These are phyloP conservation scores for Colinus virginianus DNA, from an alignment of 2,113 vertebrate genomes.

Conservation along the genomic window DNA sequence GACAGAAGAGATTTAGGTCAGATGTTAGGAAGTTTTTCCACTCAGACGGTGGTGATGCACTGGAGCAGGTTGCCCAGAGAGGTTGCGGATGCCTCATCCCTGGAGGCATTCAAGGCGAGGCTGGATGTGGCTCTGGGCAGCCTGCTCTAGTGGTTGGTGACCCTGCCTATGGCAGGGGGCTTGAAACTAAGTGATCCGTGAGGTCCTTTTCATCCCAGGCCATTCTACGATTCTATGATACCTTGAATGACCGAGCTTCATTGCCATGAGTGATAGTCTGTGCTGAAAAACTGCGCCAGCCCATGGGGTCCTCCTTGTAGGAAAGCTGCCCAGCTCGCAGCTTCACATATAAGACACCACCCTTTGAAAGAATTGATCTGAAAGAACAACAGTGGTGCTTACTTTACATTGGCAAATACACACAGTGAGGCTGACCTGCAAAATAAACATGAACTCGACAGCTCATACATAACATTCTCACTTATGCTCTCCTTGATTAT, in stretches of 20 bases:
- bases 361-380: slow-evolving; percentile 93
- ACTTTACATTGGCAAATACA: accelerated
- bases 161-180: no score
- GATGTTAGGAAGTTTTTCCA: no score
- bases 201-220: no score
- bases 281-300: slow-evolving; percentile 94
- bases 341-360: slow-evolving; percentile 94
- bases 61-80: no score
- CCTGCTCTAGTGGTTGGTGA: no score
- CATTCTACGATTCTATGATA: slow-evolving; percentile 12
- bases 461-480: accelerated
- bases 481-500: neutral
- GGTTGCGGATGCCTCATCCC: no score
- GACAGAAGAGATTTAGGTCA: no score
- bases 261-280: slow-evolving; percentile 87
- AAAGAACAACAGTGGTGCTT: neutral
- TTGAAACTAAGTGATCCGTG: no score
- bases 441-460: neutral
- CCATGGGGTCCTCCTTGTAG: slow-evolving; percentile 96
- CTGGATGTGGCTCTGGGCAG: no score
- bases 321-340: slow-evolving; percentile 94
- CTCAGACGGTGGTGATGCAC: no score
- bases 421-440: neutral
- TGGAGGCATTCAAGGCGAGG: no score
- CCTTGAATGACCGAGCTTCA: slow-evolving; percentile 92